Evolutionary conservation across 2,797 vertebrate species (phyloP), one percentile per base, ranked within the genome.

Genomic region (Carduelis carduelis): DNA sequence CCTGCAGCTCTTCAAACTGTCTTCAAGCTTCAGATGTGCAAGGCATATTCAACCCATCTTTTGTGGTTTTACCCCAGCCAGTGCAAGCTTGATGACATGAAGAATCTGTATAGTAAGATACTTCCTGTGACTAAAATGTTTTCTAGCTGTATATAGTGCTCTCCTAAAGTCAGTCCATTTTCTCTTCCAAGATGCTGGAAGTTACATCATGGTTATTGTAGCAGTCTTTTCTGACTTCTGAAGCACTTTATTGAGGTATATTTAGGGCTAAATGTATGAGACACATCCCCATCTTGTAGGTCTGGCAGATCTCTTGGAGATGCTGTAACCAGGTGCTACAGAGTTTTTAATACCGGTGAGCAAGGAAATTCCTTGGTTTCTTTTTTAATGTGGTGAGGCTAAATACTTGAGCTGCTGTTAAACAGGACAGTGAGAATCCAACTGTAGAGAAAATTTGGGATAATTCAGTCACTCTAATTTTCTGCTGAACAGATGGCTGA

Each of bases 221-320:
- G 65, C 9, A 76, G 6, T 24, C 5, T 87, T 71, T 82, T 21
- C 6, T 87, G 57, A 26, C 22, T 84, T 82, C 28, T 39, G 30
- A 81, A 71, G 14, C 12, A 19, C 12, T 79, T 83, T 32, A 17
- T 75, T 79, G 3, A 53, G 19, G 10, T n/a, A 1, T 28, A 39
- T 87, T 76, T 82, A 41, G 7, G 30, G 8, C 9, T 68, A 23
- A 32, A 28, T 47, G 5, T 66, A 10, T 14, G 44, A 70, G 69
- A 53, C 5, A 15, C 4, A 22, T 50, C 7, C 3, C 26, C 2
- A 2, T 53, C 10, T 19, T 46, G 0, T n/a, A 39, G 18, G 22
- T 59, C 13, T 14, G 7, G 20, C 2, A 50, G 23, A 18, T 70
- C 23, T 79, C 17, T 11, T 77, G 35, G 30, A 66, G 34, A 27